Evolutionary conservation across 1,140 invertebrate genomes (phyloP).

Genomic region (Zaprionus capensis): DNA sequence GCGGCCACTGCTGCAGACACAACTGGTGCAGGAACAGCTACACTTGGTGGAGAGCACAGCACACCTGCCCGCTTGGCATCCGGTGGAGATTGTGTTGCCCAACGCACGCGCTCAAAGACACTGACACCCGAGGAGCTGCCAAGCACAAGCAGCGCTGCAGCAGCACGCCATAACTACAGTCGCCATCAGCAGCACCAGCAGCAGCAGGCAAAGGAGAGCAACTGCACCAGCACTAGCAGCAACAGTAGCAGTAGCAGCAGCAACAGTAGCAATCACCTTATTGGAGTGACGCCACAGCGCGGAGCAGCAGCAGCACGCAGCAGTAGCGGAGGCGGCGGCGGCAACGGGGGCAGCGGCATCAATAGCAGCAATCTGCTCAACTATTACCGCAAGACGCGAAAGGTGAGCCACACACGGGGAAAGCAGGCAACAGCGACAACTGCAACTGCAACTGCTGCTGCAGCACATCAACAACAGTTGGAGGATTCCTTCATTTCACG

Average conservation of each 20-base stretch:
- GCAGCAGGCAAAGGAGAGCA: constrained; percentile 12
- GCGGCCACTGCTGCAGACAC: neutral
- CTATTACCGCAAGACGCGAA: constrained; percentile 82
- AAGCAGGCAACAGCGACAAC: constrained; percentile 38
- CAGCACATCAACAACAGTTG: constrained; percentile 19
- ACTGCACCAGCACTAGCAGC: constrained; percentile 33
- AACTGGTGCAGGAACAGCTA: neutral
- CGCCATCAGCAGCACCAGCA: constrained; percentile 41
- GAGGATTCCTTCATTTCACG: constrained; percentile 12
- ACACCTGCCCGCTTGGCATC: constrained; percentile 36
- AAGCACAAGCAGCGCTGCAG: constrained; percentile 62
- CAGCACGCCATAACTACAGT: constrained; percentile 35
- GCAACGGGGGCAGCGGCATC: neutral
- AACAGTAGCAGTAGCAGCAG: constrained; percentile 1
- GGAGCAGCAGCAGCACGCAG: constrained; percentile 44
- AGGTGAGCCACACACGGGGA: constrained; percentile 69
- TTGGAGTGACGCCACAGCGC: constrained; percentile 52
- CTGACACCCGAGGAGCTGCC: constrained; percentile 71
- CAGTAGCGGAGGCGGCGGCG: constrained; percentile 12
- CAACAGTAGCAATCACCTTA: constrained; percentile 34
- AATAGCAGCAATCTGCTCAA: constrained; percentile 71
- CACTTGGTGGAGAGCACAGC: constrained; percentile 1
- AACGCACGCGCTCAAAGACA: constrained; percentile 82
- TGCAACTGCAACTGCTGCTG: neutral
- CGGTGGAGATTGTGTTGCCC: constrained; percentile 76